These are phyloP conservation scores for Tethya wilhelma DNA, from an alignment of 37 sponge, comb jelly and placozoan genomes.

Conservation along the genomic window DNA sequence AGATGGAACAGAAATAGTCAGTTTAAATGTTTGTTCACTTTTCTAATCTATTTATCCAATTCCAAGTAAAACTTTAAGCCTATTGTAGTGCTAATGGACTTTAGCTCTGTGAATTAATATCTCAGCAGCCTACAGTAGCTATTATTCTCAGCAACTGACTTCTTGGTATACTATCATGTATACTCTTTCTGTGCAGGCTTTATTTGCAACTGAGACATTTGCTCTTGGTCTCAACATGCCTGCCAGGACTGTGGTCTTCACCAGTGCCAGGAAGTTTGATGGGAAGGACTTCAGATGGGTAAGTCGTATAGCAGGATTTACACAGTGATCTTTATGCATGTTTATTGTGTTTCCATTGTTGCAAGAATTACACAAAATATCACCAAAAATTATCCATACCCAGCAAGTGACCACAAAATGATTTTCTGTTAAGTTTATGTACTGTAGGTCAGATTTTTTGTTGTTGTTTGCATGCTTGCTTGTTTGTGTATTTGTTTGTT, in stretches of 20 bases:
- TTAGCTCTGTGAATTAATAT: too few species aligned
- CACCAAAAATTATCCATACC: neutral
- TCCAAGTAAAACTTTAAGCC: too few species aligned
- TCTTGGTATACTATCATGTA: too few species aligned
- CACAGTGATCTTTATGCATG: neutral
- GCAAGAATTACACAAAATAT: neutral
- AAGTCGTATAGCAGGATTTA: neutral
- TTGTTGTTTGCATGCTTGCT: too few species aligned
- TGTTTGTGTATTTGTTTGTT: too few species aligned
- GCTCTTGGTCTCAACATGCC: slow-evolving; percentile 99
- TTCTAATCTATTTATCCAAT: too few species aligned
- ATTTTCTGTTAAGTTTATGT: neutral
- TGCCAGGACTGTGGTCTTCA: slow-evolving; percentile 98
- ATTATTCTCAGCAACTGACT: too few species aligned
- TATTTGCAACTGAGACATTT: slow-evolving; percentile 99
- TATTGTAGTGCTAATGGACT: too few species aligned
- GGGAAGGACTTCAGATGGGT: slow-evolving; percentile 96
- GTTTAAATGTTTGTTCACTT: neutral
- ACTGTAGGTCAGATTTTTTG: neutral
- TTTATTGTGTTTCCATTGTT: too few species aligned
- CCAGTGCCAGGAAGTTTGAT: slow-evolving; percentile 94
- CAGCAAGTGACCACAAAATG: too few species aligned
- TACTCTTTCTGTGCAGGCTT: slow-evolving; percentile 55
- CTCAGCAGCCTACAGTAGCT: too few species aligned
- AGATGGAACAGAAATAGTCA: neutral